Conservation (phyloP, 2,113 vertebrate species). For the Chlorodrepanis virens region DNA sequence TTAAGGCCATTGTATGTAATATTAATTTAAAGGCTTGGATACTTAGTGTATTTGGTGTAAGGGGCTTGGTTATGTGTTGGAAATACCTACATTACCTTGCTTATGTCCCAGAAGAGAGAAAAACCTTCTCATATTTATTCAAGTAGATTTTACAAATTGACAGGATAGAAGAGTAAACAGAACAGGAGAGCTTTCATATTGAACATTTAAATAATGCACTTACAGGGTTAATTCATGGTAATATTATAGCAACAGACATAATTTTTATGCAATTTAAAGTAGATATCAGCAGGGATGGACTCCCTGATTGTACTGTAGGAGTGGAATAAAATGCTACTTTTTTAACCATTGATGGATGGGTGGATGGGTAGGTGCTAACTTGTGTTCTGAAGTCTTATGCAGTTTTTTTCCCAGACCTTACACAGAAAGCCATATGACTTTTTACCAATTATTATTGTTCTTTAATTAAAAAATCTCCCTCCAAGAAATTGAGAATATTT, state of each 20-base stretch:
- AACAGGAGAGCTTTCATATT: not conserved
- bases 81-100: not conserved
- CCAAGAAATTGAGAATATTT: not conserved
- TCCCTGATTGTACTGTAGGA: not conserved
- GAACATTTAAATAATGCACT: not conserved
- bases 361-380: accelerated
- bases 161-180: not conserved
- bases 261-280: not conserved
- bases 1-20: not conserved
- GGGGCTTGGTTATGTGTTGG: not conserved
- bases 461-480: not conserved
- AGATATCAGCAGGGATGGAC: not conserved
- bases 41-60: not conserved
- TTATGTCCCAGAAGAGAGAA: not conserved
- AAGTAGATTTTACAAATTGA: not conserved
- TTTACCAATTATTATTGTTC: not conserved
- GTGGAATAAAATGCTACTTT: not conserved
- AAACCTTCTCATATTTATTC: not conserved
- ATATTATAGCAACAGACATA: not conserved
- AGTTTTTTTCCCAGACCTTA: not conserved
- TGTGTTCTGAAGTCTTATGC: not conserved
- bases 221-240: not conserved
- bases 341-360: accelerated
- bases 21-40: not conserved
- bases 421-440: not conserved